A percentile compares a stretch with the other conserved stretches of the same genome.
phyloP scores from a whole-genome alignment of 2,888 invertebrate genomes.

The Pyrocoelia pectoralis region DNA sequence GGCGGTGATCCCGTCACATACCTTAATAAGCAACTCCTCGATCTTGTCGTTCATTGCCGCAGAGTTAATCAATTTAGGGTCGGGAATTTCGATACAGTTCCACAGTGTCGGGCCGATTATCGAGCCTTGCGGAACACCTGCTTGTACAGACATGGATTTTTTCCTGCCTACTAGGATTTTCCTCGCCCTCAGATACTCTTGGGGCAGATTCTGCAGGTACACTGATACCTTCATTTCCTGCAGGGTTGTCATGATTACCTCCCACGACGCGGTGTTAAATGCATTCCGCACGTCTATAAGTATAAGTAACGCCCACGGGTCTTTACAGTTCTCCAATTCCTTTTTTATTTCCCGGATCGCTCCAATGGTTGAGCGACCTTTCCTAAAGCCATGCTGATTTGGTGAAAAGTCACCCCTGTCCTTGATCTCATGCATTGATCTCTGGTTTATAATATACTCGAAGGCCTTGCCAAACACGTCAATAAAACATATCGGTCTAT shows the following conservation, averaged over 20 bases:
- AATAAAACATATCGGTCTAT: not conserved
- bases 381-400: slow-evolving; percentile 3
- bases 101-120: slow-evolving; percentile 15
- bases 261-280: not conserved
- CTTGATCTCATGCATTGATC: not conserved
- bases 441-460: not conserved
- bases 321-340: not conserved
- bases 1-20: too few species aligned
- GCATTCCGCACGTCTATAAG: not conserved
- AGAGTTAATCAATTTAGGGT: too few species aligned
- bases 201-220: not conserved
- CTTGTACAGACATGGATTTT: not conserved
- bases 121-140: slow-evolving; percentile 13
- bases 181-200: not conserved
- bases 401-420: not conserved
- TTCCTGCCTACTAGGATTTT: not conserved
- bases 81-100: too few species aligned
- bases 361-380: not conserved
- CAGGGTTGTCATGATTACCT: not conserved
- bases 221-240: not conserved
- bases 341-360: not conserved
- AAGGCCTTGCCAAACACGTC: not conserved
- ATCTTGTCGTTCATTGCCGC: too few species aligned
- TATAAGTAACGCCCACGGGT: not conserved
- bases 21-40: too few species aligned